Base-by-base conservation (phyloP, 2,797 vertebrate species). In the Gouania willdenowi region DNA sequence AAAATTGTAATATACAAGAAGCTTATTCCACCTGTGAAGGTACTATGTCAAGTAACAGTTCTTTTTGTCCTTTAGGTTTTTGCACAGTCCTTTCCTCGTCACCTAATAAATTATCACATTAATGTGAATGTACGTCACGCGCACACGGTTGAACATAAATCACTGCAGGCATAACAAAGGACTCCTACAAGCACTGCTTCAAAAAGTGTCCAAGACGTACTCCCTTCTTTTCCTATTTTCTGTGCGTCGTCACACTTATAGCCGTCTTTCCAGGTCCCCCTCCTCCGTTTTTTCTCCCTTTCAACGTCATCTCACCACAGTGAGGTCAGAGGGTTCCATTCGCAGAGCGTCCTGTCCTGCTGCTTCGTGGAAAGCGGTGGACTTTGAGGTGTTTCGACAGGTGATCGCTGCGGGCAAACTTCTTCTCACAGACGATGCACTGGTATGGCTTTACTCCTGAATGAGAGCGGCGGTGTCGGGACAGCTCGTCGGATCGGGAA, bases 351-450 rank as follows among this genome's bases (percentile, higher is more conserved):
- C 87, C 77, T 3, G 92, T 86, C 56, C 94, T 92, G 83, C 83
- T 92, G 87, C 90, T 93, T 72, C 94, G 86, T 4, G 94, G 94
- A 86, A 97, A 97, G 52, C 94, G 92, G 59, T 97, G 94, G 81
- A 97, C 94, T 89, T 97, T 97, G 87, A 97, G 85, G 27, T 97
- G 94, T 77, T 97, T 97, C 69, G 94, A 96, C 76, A 97, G 91
- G 87, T 97, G 94, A 89, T 97, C 94, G 1, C 94, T 97, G 29
- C 94, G 92, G 17, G 94, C 94, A 52, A 97, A 97, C 84, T 94
- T 97, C 88, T 97, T 97, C 83, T 97, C 93, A 0, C 94, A 97
- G 46, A 94, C 89, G 0, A 92, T 91, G 47, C 94, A 97, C 79
- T 94, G 93, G 76, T 97, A 97, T 0, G 94, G 94, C 70, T 97